Evolutionary conservation across 2,888 invertebrate species (phyloP), one percentile per base, ranked within the genome.

Genomic region (Acheta domesticus): DNA sequence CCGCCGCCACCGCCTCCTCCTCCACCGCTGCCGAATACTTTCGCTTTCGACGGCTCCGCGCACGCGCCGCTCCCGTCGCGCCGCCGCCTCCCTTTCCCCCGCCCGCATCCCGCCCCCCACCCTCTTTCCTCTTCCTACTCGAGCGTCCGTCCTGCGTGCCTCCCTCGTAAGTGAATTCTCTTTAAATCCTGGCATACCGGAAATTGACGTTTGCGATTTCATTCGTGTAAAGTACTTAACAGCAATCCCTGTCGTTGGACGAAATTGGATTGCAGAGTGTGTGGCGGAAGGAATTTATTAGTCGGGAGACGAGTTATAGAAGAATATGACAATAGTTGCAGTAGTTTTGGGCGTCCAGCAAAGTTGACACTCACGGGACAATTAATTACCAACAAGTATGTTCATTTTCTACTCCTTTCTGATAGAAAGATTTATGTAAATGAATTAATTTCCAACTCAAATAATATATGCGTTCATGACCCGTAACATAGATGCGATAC

Each of bases 191-290:
- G 62, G 62, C n/a, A 62, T 62, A n/a, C 62, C 62, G 62, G 62
- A 62, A 62, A 62, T 62, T 62, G 62, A 62, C 62, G 62, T 62
- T 62, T 62, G 62, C 62, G 62, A 62, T 62, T 62, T 62, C 62
- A 62, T 62, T 62, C 16, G 62, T n/a, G 62, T 62, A 14, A 62
- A 62, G 62, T 62, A 62, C n/a, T 62, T 62, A 62, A 62, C 62
- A n/a, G 62, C 62, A 62, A 62, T 62, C 62, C n/a, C 62, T 62
- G 62, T 62, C 62, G 62, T 62, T 14, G 3, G n/a, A 14, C 62
- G 62, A 62, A 62, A 62, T 62, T 62, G 62, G 62, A 62, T 62
- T 62, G 36, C 36, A 36, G 36, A 36, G 36, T 36, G 36, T 36
- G 62, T 62, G n/a, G n/a, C 62, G 62, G n/a, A 62, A 62, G 62